These are phyloP conservation scores for Upupa epops DNA, from an alignment of 2,113 vertebrate genomes.

Conservation along the genomic window DNA sequence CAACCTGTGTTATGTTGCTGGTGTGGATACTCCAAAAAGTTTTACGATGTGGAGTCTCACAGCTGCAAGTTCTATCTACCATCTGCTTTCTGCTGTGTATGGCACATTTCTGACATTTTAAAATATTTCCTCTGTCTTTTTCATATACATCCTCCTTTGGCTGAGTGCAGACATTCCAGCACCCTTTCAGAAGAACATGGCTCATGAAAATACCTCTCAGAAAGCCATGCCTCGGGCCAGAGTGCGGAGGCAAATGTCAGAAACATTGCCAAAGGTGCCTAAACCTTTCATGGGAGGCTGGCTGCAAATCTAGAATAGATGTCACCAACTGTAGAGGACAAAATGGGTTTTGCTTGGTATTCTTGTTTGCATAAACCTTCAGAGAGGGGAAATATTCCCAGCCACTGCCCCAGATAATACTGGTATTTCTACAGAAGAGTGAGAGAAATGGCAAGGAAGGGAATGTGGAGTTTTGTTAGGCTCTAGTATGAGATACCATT, in stretches of 20 bases:
- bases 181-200: conserved; percentile 22
- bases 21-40: neutral
- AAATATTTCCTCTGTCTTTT: neutral
- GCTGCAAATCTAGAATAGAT: conserved; percentile 32
- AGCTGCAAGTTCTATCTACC: conserved; percentile 30
- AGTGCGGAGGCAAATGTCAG: conserved; percentile 9
- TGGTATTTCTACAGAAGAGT: conserved; percentile 11
- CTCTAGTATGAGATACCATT: conserved; percentile 29
- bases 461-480: conserved; percentile 25
- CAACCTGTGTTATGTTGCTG: neutral
- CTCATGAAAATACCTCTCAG: conserved; percentile 19
- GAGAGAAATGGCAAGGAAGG: conserved; percentile 25
- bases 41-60: conserved; percentile 14
- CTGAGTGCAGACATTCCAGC: neutral
- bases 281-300: conserved; percentile 11
- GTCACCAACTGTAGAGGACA: conserved; percentile 22
- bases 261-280: conserved; percentile 33
- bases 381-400: conserved; percentile 14
- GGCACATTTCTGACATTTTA: neutral
- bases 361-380: conserved; percentile 33
- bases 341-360: conserved; percentile 7
- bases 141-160: neutral
- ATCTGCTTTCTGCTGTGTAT: neutral
- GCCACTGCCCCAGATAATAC: conserved; percentile 20
- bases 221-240: neutral